Evolutionary conservation across 2,888 invertebrate genomes (phyloP).

Genomic region (Polydesmus complanatus): DNA sequence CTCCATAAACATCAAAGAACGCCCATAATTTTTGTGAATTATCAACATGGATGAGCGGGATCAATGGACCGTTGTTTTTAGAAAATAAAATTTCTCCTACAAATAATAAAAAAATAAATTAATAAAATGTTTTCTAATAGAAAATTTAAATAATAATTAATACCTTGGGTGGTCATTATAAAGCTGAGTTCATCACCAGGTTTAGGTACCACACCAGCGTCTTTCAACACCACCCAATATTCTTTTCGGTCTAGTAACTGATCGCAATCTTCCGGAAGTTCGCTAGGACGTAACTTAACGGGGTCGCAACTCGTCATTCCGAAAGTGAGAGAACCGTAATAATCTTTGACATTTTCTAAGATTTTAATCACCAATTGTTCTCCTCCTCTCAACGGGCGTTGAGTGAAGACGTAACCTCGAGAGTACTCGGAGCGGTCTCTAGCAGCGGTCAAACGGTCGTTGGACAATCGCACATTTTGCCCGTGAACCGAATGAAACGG

Average conservation of each 20-base stretch:
- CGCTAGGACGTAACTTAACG: constrained; percentile 45
- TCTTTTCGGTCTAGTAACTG: constrained; percentile 81
- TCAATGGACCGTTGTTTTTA: constrained; percentile 64
- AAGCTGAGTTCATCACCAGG: constrained; percentile 75
- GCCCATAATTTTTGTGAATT: constrained; percentile 84
- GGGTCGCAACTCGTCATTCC: constrained; percentile 95
- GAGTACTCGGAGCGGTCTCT: constrained; percentile 76
- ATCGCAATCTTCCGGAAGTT: constrained; percentile 81
- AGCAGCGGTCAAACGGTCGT: constrained; percentile 62
- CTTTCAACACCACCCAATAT: constrained; percentile 94
- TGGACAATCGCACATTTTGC: constrained; percentile 63
- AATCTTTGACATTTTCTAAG: constrained; percentile 67
- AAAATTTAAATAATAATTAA: not conserved
- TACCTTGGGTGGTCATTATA: constrained; percentile 59
- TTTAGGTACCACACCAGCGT: constrained; percentile 70
- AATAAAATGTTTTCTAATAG: not conserved
- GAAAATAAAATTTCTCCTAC: constrained; percentile 46
- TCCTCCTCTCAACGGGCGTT: constrained; percentile 71
- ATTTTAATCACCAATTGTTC: constrained; percentile 75
- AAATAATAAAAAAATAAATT: not conserved
- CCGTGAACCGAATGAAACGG: constrained; percentile 48
- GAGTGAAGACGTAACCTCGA: constrained; percentile 89
- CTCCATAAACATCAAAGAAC: constrained; percentile 91
- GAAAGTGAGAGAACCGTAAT: constrained; percentile 77
- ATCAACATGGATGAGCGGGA: constrained; percentile 89